Percentiles rank a stretch among this genome's conserved stretches.
Conservation (phyloP, 2,113 vertebrate species). For the Opisthocomus hoazin region DNA sequence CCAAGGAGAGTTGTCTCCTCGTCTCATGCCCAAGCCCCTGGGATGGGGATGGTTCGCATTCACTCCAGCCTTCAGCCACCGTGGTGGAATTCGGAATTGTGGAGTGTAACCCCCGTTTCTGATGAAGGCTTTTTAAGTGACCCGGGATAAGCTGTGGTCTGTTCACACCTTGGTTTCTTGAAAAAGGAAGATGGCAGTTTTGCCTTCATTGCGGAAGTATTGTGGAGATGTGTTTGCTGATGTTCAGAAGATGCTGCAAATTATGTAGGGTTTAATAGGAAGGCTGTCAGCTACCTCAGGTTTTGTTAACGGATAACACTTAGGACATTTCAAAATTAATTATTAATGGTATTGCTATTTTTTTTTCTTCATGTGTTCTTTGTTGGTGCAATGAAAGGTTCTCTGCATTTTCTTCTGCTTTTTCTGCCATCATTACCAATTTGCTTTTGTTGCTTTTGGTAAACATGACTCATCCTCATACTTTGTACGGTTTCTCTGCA, state of each 20-base stretch:
- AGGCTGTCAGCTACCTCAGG: neutral
- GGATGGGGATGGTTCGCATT: neutral
- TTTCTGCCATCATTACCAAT: neutral
- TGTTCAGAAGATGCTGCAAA: neutral
- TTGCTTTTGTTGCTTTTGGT: neutral
- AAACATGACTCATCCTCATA: neutral
- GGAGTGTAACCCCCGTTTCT: neutral
- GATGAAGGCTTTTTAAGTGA: neutral
- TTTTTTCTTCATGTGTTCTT: neutral
- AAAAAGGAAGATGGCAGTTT: neutral
- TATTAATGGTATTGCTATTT: neutral
- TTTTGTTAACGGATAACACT: neutral
- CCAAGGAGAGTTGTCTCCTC: neutral
- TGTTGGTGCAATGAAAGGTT: neutral
- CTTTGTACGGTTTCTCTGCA: neutral
- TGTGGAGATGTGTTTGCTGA: neutral
- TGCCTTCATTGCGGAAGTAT: neutral
- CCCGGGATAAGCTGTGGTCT: neutral
- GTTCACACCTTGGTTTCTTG: neutral
- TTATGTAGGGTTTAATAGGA: neutral
- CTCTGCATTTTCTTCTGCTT: neutral
- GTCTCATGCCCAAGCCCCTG: neutral
- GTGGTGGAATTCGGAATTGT: neutral
- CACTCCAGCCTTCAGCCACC: neutral
- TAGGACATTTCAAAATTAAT: neutral